These are phyloP conservation scores for Phocides pigmalion DNA, from an alignment of 1,140 invertebrate species.

Conservation along the genomic window DNA sequence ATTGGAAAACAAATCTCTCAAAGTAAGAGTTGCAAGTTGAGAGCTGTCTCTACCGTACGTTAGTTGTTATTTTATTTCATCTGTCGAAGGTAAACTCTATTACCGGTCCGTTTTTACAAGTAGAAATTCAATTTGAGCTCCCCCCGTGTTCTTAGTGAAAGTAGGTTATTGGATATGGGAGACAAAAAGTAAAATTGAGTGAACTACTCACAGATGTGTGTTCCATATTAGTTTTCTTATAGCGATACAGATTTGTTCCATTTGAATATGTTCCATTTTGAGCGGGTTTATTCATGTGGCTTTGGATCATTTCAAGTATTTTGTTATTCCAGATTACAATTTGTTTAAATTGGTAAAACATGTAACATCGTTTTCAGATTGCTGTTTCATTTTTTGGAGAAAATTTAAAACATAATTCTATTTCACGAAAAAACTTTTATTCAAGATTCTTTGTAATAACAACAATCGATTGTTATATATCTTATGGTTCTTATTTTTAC, in stretches of 20 bases:
- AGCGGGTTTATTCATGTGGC: background rate
- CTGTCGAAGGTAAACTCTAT: conserved; percentile 75
- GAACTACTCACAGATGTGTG: conserved; percentile 28
- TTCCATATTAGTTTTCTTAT: conserved; percentile 25
- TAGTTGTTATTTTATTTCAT: conserved; percentile 75
- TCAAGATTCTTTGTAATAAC: too few species aligned
- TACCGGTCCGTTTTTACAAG: conserved; percentile 77
- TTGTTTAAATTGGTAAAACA: too few species aligned
- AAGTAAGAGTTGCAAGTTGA: conserved; percentile 28
- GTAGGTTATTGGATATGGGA: conserved; percentile 65
- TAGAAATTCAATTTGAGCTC: conserved; percentile 77
- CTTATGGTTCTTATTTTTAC: too few species aligned
- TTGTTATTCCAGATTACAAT: too few species aligned
- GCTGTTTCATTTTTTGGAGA: too few species aligned
- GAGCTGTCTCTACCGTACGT: conserved; percentile 49
- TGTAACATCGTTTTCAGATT: too few species aligned
- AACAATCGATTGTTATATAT: too few species aligned
- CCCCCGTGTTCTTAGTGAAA: conserved; percentile 65
- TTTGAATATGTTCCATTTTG: conserved; percentile 10
- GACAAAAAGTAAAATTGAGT: conserved; percentile 51
- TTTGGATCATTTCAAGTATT: background rate
- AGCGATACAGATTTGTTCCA: conserved; percentile 14
- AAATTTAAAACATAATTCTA: too few species aligned
- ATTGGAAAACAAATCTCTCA: conserved; percentile 14
- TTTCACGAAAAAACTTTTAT: too few species aligned